Percentiles rank a stretch among this genome's conserved stretches.
Conservation (phyloP, 2,113 vertebrate species). For the Dromas ardeola region DNA sequence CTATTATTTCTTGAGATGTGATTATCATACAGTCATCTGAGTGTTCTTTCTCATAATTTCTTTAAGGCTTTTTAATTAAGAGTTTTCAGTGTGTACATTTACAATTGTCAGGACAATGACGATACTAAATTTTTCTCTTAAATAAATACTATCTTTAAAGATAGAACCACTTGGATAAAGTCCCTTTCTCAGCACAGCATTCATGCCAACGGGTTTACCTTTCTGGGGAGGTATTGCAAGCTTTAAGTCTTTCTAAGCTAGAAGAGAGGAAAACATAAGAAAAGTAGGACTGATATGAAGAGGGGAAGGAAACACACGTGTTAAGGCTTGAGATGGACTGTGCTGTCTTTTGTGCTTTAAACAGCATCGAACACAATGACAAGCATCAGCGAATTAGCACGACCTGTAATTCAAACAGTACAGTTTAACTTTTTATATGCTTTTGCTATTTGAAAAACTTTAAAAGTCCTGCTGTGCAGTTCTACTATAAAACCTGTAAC, state of each 20-base stretch:
- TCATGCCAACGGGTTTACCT: not conserved
- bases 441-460: not conserved
- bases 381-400: rapidly evolving
- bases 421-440: rapidly evolving
- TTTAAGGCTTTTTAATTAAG: not conserved
- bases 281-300: not conserved
- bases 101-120: not conserved
- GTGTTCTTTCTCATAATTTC: not conserved
- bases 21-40: not conserved
- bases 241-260: not conserved
- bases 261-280: not conserved
- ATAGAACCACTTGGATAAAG: not conserved
- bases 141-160: not conserved
- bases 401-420: rapidly evolving
- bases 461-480: not conserved
- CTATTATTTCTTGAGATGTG: not conserved
- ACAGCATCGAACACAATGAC: not conserved
- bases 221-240: not conserved
- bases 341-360: not conserved
- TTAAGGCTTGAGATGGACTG: not conserved
- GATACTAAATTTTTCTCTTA: not conserved
- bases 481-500: not conserved
- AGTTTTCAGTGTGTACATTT: not conserved
- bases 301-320: rapidly evolving
- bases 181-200: not conserved